Conservation (phyloP, 2,113 vertebrate species). For the Lipotes vexillifer region DNA sequence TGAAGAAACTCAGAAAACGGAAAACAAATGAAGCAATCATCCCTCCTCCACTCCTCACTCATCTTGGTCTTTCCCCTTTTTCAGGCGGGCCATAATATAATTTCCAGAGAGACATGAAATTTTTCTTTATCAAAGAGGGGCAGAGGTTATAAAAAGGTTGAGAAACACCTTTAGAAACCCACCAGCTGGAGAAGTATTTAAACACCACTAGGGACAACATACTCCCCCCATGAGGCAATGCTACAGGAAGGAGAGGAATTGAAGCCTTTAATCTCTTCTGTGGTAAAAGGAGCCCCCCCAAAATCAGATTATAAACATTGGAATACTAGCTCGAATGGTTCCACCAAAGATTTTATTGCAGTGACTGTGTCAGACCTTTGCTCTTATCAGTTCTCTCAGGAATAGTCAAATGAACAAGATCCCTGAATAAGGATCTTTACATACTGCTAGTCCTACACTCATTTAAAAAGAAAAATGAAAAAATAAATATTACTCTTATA, state of each 20-base stretch:
- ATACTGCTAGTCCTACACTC: neutral
- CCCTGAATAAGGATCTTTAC: neutral
- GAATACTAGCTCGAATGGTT: neutral
- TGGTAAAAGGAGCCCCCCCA: neutral
- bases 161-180: conserved; percentile 28
- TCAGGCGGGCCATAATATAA: neutral
- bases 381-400: neutral
- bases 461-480: conserved; percentile 1
- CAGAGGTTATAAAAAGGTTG: conserved; percentile 57
- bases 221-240: neutral
- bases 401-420: neutral
- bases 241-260: neutral
- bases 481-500: neutral
- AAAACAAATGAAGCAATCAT: neutral
- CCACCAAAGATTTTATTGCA: neutral
- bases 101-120: conserved; percentile 44
- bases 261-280: conserved; percentile 21
- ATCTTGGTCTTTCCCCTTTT: neutral
- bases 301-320: conserved; percentile 34
- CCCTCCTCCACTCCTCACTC: neutral
- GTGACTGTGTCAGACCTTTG: neutral
- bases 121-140: conserved; percentile 42
- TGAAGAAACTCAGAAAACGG: neutral
- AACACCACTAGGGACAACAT: neutral
- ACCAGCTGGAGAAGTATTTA: conserved; percentile 18